Percentiles rank a stretch among this genome's conserved stretches.
Conservation (phyloP, 2,797 vertebrate genomes). For the Serranus cabrilla region DNA sequence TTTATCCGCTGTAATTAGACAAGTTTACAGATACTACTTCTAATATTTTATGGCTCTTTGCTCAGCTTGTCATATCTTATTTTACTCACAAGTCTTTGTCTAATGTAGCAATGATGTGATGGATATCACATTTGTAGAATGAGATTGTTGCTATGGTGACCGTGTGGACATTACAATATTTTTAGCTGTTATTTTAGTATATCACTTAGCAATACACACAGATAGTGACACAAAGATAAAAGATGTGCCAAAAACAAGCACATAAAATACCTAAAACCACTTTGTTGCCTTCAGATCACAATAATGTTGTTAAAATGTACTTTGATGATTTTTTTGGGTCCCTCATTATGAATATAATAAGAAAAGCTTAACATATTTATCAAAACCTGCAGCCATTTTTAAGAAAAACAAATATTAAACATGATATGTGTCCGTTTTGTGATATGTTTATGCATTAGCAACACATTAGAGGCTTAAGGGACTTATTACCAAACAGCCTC, state of each 20-base stretch:
- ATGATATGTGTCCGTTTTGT: slow-evolving; percentile 23
- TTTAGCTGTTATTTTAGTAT: background rate
- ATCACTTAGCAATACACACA: background rate
- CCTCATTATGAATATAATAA: background rate
- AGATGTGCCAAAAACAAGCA: background rate
- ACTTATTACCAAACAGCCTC: slow-evolving; percentile 23
- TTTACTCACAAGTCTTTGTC: background rate
- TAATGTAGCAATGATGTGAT: slow-evolving; percentile 2
- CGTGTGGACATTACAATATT: background rate
- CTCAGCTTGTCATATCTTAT: slow-evolving; percentile 6
- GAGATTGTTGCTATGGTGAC: slow-evolving; percentile 21
- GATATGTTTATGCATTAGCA: slow-evolving; percentile 7
- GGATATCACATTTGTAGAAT: slow-evolving; percentile 6
- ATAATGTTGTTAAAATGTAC: background rate
- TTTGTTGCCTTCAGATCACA: background rate
- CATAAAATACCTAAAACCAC: background rate
- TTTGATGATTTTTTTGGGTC: background rate
- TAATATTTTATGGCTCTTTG: background rate
- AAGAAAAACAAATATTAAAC: slow-evolving; percentile 17
- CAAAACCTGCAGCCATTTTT: slow-evolving; percentile 23
- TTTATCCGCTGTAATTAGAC: slow-evolving; percentile 8
- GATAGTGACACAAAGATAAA: background rate
- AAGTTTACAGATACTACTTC: slow-evolving; percentile 3
- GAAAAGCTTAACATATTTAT: background rate
- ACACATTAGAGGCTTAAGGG: slow-evolving; percentile 24